Conservation (phyloP, 1,140 invertebrate genomes). For the Pseudomyrmex cubaensis region DNA sequence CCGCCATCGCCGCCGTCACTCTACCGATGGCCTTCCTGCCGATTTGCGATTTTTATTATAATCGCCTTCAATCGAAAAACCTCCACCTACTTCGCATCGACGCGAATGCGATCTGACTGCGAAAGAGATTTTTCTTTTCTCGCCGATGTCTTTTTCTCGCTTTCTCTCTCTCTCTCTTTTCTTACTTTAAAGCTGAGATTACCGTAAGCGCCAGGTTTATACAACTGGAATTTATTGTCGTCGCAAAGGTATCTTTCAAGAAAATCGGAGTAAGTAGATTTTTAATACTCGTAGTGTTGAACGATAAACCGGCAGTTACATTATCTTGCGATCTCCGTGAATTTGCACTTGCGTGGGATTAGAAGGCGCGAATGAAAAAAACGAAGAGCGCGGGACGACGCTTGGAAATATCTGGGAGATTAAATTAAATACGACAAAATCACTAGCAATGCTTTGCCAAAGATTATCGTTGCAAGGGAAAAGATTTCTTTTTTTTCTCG, state of each 20-base stretch:
- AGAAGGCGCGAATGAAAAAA: neutral
- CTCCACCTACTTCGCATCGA: slow-evolving; percentile 30
- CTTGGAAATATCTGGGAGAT: neutral
- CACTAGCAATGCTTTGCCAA: neutral
- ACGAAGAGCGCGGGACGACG: neutral
- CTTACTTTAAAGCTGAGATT: slow-evolving; percentile 44
- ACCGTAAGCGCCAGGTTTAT: slow-evolving; percentile 18
- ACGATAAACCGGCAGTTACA: slow-evolving; percentile 13
- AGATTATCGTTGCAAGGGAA: no score
- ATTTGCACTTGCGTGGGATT: neutral
- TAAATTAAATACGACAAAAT: neutral
- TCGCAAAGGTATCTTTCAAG: slow-evolving; percentile 22
- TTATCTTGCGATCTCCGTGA: slow-evolving; percentile 3
- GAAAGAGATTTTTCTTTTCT: neutral
- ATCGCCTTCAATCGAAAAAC: slow-evolving; percentile 53
- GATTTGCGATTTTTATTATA: slow-evolving; percentile 72
- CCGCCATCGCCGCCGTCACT: neutral
- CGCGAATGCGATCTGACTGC: slow-evolving; percentile 51
- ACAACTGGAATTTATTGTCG: slow-evolving; percentile 13
- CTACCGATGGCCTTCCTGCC: slow-evolving; percentile 60
- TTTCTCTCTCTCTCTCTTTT: neutral
- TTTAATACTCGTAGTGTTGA: slow-evolving; percentile 35
- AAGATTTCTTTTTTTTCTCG: neutral
- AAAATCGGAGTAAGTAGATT: slow-evolving; percentile 16
- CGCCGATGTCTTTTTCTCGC: neutral